phyloP scores from a whole-genome alignment of 1,140 invertebrate genomes.

The Bombus superbus region DNA sequence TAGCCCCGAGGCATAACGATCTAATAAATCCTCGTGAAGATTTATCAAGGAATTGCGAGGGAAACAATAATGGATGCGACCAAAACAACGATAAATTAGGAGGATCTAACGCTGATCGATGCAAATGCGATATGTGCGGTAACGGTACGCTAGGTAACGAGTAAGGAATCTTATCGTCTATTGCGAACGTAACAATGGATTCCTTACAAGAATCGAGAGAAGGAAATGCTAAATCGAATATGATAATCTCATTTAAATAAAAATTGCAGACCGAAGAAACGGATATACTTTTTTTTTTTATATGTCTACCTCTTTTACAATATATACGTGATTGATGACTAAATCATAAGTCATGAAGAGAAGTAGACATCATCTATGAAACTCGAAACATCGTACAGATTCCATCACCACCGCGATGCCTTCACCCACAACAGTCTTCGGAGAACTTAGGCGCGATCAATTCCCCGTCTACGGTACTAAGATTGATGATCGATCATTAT shows the following conservation, averaged over 20 bases:
- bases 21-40: conserved; percentile 39
- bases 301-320: not conserved
- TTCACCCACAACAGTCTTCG: conserved; percentile 46
- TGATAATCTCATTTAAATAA: not conserved
- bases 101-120: conserved; percentile 54
- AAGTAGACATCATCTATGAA: conserved; percentile 5
- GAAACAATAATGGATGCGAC: conserved; percentile 16
- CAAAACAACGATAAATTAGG: conserved; percentile 30
- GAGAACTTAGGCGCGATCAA: conserved; percentile 19
- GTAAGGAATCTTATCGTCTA: not conserved
- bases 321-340: not conserved
- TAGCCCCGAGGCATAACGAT: conserved; percentile 16
- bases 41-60: conserved; percentile 24
- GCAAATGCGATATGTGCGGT: conserved; percentile 34
- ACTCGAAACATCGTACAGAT: conserved; percentile 23
- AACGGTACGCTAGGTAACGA: not conserved
- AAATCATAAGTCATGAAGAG: not conserved
- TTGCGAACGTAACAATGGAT: not conserved
- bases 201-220: not conserved
- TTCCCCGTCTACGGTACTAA: not conserved
- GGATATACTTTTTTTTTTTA: not conserved
- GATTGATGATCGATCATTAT: conserved; percentile 1
- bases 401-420: conserved; percentile 45
- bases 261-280: not conserved
- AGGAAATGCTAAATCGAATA: not conserved